phyloP scores from a whole-genome alignment of 1,140 invertebrate genomes.

The Drusus annulatus region DNA sequence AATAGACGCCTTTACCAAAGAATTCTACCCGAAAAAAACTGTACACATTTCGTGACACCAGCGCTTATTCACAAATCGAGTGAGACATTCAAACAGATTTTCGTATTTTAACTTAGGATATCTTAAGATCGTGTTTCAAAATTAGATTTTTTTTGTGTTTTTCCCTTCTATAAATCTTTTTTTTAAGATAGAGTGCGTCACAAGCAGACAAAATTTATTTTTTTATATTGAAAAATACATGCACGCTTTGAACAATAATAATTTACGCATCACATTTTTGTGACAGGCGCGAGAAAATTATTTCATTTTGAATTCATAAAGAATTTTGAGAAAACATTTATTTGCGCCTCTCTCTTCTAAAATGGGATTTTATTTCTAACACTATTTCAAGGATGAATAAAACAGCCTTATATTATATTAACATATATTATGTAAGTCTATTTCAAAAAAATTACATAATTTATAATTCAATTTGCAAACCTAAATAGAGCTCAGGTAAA shows the following conservation, averaged over 20 bases:
- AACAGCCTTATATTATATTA: background rate
- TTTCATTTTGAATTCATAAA: slow-evolving; percentile 9
- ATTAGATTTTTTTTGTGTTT: too few relatives aligned
- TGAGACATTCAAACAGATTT: too few relatives aligned
- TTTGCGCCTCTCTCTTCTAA: background rate
- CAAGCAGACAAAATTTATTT: background rate
- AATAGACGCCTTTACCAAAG: too few relatives aligned
- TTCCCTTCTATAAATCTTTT: too few relatives aligned
- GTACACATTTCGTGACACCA: too few relatives aligned
- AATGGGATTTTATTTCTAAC: background rate
- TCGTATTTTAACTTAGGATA: too few relatives aligned
- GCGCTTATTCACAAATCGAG: too few relatives aligned
- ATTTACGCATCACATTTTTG: slow-evolving; percentile 17
- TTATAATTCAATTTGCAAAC: background rate
- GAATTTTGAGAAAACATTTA: background rate
- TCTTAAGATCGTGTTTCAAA: too few relatives aligned
- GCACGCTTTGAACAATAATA: slow-evolving; percentile 14
- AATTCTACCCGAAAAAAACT: too few relatives aligned
- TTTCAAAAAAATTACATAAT: background rate
- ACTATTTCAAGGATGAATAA: background rate
- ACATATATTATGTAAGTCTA: background rate
- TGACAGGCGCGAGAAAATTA: slow-evolving; percentile 7
- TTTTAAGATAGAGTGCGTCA: background rate
- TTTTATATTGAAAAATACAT: background rate
- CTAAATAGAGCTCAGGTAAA: background rate